Evolutionary conservation across 53 echinoderm and acorn worm genomes (phyloP).

Genomic region (Luidia sarsii): DNA sequence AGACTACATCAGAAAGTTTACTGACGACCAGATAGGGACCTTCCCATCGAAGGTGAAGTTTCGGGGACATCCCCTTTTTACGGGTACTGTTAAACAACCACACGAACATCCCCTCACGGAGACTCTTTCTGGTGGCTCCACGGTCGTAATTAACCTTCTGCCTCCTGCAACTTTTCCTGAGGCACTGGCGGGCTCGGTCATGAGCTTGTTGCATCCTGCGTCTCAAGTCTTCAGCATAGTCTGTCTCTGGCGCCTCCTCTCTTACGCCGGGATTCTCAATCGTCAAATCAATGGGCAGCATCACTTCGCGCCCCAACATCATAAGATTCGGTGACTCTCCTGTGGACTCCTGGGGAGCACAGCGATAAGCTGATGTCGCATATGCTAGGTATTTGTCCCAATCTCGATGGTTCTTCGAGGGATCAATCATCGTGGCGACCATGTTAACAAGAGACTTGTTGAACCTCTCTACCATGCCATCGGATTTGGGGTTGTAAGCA

Average conservation of each 20-base stretch:
- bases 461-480: slow-evolving; percentile 29
- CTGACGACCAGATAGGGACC: slow-evolving; percentile 8
- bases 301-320: slow-evolving; percentile 1
- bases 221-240: not conserved
- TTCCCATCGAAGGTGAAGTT: slow-evolving; percentile 9
- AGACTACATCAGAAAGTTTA: slow-evolving; percentile 5
- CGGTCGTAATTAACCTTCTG: no score
- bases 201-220: no score
- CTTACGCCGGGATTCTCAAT: not conserved
- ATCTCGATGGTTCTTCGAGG: not conserved
- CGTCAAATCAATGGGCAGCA: not conserved
- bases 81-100: no score
- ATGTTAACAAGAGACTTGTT: slow-evolving; percentile 7
- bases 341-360: slow-evolving; percentile 1
- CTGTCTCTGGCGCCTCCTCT: not conserved
- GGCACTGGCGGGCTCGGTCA: no score
- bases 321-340: not conserved
- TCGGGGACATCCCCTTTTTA: not conserved
- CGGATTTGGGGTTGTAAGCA: slow-evolving; percentile 7
- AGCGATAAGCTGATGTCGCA: no score
- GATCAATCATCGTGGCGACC: not conserved
- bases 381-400: not conserved
- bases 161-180: no score
- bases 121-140: no score
- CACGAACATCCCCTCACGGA: no score